phyloP scores from a whole-genome alignment of 2,113 vertebrate genomes.

The Hystrix brachyura region DNA sequence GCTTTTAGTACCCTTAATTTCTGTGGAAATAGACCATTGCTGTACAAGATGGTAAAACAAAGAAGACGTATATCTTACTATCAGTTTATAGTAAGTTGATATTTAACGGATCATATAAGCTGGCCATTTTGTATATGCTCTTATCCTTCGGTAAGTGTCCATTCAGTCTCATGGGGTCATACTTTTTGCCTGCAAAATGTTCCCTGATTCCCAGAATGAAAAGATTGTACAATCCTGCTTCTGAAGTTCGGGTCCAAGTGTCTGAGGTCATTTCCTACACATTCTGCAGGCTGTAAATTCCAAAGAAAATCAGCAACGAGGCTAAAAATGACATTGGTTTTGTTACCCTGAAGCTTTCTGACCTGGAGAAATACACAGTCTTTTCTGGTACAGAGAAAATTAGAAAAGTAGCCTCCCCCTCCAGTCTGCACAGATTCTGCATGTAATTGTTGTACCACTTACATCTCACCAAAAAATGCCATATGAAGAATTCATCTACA shows the following conservation, averaged over 20 bases:
- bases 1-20: background rate
- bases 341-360: slow-evolving; percentile 44
- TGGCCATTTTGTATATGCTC: accelerated
- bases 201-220: slow-evolving; percentile 17
- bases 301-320: background rate
- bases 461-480: background rate
- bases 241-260: background rate
- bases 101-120: background rate
- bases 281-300: background rate
- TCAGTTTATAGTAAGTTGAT: background rate
- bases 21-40: background rate
- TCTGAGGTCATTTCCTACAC: slow-evolving; percentile 59
- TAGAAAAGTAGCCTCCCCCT: slow-evolving; percentile 46
- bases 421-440: accelerated
- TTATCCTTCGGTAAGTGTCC: background rate
- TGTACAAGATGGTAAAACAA: background rate
- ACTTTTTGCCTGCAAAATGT: background rate
- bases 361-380: slow-evolving; percentile 56
- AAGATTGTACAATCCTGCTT: background rate
- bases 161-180: accelerated
- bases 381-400: slow-evolving; percentile 43
- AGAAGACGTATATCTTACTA: background rate
- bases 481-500: slow-evolving; percentile 43
- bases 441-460: background rate
- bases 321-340: background rate